Conservation (phyloP, 2,797 vertebrate species). For the Tenualosa thibaudeaui region DNA sequence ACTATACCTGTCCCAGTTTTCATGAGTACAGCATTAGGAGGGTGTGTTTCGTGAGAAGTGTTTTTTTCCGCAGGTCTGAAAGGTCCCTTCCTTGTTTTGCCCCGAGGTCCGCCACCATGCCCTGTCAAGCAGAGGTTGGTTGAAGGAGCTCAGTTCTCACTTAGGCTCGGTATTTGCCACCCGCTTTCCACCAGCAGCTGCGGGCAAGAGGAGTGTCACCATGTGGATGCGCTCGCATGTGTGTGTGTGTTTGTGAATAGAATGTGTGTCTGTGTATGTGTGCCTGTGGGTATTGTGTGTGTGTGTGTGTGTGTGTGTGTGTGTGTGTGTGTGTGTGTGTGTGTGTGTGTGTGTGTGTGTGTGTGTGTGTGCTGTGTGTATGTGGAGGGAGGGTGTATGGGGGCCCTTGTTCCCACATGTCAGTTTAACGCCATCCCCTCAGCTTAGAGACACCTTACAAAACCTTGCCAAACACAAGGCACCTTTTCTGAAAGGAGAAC, state of each 20-base stretch:
- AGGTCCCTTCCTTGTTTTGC: conserved; percentile 9
- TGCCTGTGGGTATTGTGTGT: not conserved
- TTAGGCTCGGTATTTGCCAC: not conserved
- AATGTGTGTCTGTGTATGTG: not conserved
- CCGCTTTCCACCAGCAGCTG: not conserved
- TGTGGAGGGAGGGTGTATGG: not conserved
- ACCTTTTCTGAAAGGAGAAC: not conserved
- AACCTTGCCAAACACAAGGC: not conserved
- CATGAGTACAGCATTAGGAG: not conserved
- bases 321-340: not conserved
- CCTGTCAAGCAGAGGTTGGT: not conserved
- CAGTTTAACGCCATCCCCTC: not conserved
- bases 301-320: not conserved
- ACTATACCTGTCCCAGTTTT: not conserved
- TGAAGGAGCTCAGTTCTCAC: not conserved
- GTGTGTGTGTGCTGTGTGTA: not conserved
- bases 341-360: not conserved
- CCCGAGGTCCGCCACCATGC: not conserved
- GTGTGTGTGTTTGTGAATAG: not conserved
- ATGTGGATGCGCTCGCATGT: not conserved
- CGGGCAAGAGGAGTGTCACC: not conserved
- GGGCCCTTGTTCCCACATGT: not conserved
- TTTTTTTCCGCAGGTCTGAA: not conserved
- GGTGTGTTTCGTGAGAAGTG: not conserved
- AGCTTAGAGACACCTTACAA: not conserved